Evolutionary conservation across 2,113 vertebrate genomes (phyloP).

Genomic region (Piaya cayana): DNA sequence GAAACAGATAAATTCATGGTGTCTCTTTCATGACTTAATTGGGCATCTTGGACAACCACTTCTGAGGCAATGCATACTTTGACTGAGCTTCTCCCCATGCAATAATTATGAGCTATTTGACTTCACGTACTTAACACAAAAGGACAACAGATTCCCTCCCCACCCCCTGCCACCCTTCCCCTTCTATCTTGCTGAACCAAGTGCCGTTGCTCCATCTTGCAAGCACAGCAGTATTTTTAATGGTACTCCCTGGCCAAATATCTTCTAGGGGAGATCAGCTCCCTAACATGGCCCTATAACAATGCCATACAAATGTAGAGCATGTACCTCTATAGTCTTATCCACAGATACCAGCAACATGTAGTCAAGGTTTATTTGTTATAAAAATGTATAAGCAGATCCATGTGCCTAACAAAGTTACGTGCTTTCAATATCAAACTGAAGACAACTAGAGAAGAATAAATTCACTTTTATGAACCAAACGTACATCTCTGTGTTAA

Average conservation of each 20-base stretch:
- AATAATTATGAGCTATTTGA: background rate
- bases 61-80: background rate
- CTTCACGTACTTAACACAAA: background rate
- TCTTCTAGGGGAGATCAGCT: background rate
- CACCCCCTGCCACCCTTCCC: rapidly evolving
- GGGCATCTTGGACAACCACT: background rate
- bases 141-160: rapidly evolving
- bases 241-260: background rate
- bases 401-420: background rate
- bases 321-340: background rate
- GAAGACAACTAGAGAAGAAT: background rate
- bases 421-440: background rate
- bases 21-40: background rate
- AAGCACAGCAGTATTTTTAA: background rate
- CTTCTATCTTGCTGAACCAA: background rate
- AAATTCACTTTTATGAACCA: background rate
- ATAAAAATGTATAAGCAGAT: background rate
- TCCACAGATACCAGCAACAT: background rate
- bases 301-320: background rate
- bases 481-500: background rate
- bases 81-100: background rate
- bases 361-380: background rate
- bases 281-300: background rate
- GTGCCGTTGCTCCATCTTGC: background rate
- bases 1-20: background rate